phyloP scores from a whole-genome alignment of 2,888 invertebrate species.

The Microchrysa polita region DNA sequence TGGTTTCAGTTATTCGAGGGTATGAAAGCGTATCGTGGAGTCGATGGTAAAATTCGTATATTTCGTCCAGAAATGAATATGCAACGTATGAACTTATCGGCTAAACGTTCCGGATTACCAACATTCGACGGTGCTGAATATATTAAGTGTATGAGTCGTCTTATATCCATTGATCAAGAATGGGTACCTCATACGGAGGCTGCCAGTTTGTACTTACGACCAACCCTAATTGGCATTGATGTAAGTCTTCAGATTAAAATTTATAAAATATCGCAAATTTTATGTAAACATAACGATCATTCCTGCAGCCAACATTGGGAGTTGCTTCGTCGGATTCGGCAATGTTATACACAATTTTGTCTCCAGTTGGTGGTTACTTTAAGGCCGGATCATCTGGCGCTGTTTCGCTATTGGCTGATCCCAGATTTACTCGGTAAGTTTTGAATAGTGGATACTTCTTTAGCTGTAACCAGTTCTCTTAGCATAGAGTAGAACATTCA shows the following conservation, averaged over 20 bases:
- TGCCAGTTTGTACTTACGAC: slow-evolving; percentile 94
- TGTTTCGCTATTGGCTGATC: slow-evolving; percentile 92
- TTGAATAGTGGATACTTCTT: no score
- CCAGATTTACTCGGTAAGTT: slow-evolving; percentile 73
- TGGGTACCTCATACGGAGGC: slow-evolving; percentile 95
- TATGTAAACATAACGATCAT: slow-evolving; percentile 8
- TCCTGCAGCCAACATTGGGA: slow-evolving; percentile 86
- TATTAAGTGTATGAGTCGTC: slow-evolving; percentile 82
- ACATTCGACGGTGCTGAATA: slow-evolving; percentile 88
- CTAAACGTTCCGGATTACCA: slow-evolving; percentile 85
- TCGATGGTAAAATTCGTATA: slow-evolving; percentile 89
- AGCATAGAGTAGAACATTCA: no score
- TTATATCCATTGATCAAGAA: slow-evolving; percentile 92
- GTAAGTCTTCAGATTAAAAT: slow-evolving; percentile 69
- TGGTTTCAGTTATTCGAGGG: slow-evolving; percentile 96
- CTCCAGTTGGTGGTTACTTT: slow-evolving; percentile 95
- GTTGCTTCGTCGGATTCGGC: slow-evolving; percentile 89
- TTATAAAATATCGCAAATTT: slow-evolving; percentile 30
- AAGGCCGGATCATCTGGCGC: slow-evolving; percentile 72
- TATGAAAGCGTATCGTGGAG: slow-evolving; percentile 94
- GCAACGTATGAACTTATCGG: slow-evolving; percentile 89
- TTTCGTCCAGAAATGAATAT: slow-evolving; percentile 97
- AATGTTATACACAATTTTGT: slow-evolving; percentile 87
- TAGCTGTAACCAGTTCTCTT: no score
- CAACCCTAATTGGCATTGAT: slow-evolving; percentile 96